Evolutionary conservation across 2,888 invertebrate genomes (phyloP).

Genomic region (Eugnorisma glareosa): DNA sequence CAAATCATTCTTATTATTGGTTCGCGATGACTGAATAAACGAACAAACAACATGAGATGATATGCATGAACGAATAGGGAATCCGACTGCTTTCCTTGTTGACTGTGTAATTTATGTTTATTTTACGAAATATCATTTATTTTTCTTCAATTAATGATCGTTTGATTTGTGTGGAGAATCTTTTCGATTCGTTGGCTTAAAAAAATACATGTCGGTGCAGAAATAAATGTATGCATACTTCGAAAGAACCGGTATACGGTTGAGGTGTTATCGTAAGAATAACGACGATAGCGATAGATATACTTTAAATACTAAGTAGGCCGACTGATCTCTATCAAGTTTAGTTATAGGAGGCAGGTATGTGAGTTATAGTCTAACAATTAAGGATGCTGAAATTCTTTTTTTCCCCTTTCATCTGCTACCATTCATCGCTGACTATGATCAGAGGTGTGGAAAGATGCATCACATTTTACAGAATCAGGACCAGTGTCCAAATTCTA

Average conservation of each 20-base stretch:
- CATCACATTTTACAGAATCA: no score
- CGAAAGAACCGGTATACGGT: conserved; percentile 21
- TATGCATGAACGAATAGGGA: conserved; percentile 73
- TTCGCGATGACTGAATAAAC: conserved; percentile 63
- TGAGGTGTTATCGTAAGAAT: conserved; percentile 2
- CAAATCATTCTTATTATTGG: conserved; percentile 48
- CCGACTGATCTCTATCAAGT: background rate
- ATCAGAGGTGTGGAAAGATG: no score
- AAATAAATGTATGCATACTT: conserved; percentile 39
- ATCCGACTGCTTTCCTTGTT: conserved; percentile 74
- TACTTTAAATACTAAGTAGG: background rate
- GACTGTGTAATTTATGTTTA: conserved; percentile 56
- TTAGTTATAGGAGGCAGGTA: no score
- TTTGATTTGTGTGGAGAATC: conserved; percentile 18
- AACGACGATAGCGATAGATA: background rate
- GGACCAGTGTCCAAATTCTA: no score
- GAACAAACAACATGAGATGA: conserved; percentile 64
- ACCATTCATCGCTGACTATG: no score
- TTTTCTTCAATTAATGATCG: conserved; percentile 33
- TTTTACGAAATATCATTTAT: conserved; percentile 49
- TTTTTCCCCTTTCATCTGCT: no score
- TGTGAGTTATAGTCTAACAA: no score
- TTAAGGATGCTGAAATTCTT: no score
- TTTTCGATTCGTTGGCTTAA: background rate
- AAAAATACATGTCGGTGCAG: conserved; percentile 27